Percentiles rank a stretch among this genome's conserved stretches.
Evolutionary conservation across 2,888 invertebrate species (phyloP).

Genomic region (Trissolcus brochymenae): DNA sequence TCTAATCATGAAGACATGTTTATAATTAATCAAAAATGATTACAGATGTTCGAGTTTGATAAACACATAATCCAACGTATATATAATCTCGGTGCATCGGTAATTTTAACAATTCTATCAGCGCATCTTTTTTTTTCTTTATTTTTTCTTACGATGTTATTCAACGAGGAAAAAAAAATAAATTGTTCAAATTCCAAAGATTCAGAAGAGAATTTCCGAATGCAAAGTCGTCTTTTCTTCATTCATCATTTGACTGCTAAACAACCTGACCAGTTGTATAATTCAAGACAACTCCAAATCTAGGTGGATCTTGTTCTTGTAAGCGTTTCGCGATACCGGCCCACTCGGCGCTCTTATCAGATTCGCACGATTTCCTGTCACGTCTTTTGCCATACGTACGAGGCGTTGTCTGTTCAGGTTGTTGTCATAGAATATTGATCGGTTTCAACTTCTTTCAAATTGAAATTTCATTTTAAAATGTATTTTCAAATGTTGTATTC

Average conservation of each 20-base stretch:
- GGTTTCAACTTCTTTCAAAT: neutral
- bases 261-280: too few species aligned
- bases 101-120: conserved; percentile 41
- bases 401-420: conserved; percentile 24
- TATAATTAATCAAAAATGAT: conserved; percentile 47
- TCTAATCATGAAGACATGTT: conserved; percentile 40
- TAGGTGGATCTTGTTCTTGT: conserved; percentile 31
- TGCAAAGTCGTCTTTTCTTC: too few species aligned
- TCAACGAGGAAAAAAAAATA: too few species aligned
- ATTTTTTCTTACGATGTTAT: neutral
- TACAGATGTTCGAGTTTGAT: conserved; percentile 44
- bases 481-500: too few species aligned
- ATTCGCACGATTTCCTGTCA: conserved; percentile 51
- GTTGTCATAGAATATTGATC: conserved; percentile 34
- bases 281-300: conserved; percentile 37
- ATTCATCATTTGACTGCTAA: too few species aligned
- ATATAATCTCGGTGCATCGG: conserved; percentile 44
- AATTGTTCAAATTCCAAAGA: too few species aligned
- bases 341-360: conserved; percentile 45
- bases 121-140: conserved; percentile 35
- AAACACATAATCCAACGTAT: conserved; percentile 40
- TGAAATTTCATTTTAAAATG: neutral
- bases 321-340: conserved; percentile 54
- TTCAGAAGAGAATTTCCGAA: too few species aligned
- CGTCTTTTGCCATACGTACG: conserved; percentile 33